phyloP scores from a whole-genome alignment of 2,888 invertebrate genomes.

The Nephrotoma guestfalica region DNA sequence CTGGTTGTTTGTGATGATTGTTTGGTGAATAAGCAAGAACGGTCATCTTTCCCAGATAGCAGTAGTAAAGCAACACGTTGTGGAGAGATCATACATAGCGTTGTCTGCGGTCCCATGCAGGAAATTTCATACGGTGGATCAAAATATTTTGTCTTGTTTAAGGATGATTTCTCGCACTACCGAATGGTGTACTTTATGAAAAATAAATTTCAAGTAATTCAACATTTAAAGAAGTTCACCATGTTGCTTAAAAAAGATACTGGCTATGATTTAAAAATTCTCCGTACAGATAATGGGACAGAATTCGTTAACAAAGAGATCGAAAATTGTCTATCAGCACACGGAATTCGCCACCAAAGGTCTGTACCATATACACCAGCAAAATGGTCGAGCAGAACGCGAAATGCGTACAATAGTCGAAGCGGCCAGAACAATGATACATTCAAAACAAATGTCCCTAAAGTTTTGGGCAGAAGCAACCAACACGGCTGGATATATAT shows the following conservation, averaged over 20 bases:
- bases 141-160: constrained; percentile 15
- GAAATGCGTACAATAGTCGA: not conserved
- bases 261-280: constrained; percentile 4
- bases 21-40: constrained; percentile 10
- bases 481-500: constrained; percentile 18
- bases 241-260: not conserved
- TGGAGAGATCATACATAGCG: constrained; percentile 13
- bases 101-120: constrained; percentile 14
- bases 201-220: constrained; percentile 12
- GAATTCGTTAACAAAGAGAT: constrained; percentile 9
- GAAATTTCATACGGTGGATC: constrained; percentile 13
- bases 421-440: constrained; percentile 11
- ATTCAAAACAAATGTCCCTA: constrained; percentile 13
- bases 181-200: constrained; percentile 14
- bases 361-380: constrained; percentile 13
- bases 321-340: constrained; percentile 4
- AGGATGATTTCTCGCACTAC: constrained; percentile 14
- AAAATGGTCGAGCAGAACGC: constrained; percentile 9
- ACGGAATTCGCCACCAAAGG: constrained; percentile 10
- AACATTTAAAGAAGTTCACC: constrained; percentile 8
- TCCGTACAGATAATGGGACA: not conserved
- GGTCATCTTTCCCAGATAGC: constrained; percentile 8
- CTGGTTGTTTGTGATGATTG: constrained; percentile 11
- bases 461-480: constrained; percentile 19
- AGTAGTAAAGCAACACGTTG: constrained; percentile 7